Evolutionary conservation across 1,140 invertebrate species (phyloP).

Genomic region (Drosophila sp.): DNA sequence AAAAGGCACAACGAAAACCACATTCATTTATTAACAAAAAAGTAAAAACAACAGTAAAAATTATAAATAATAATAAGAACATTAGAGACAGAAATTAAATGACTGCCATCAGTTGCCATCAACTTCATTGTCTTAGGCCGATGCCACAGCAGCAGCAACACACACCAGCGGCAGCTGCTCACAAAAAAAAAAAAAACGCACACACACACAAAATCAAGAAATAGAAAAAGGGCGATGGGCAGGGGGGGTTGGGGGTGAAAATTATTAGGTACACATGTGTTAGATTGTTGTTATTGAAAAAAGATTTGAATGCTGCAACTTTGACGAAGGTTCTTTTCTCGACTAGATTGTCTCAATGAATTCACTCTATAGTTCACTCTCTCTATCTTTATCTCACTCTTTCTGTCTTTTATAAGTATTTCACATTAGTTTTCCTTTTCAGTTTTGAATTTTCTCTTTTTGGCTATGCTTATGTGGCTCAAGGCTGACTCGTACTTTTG

Average conservation of each 20-base stretch:
- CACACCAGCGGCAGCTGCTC: conserved; percentile 5
- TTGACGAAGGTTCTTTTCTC: conserved; percentile 16
- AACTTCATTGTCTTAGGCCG: conserved; percentile 8
- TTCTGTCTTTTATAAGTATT: not conserved
- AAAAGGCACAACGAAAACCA: conserved; percentile 41
- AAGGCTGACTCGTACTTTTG: conserved; percentile 20
- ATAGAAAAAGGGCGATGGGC: not conserved
- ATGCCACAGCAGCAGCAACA: not conserved
- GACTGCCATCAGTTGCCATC: conserved; percentile 9
- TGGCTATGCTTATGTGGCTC: conserved; percentile 15
- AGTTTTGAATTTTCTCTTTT: not conserved
- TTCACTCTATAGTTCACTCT: not conserved
- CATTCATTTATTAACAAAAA: conserved; percentile 36
- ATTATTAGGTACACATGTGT: conserved; percentile 16
- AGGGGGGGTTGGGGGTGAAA: not conserved
- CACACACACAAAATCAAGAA: not conserved
- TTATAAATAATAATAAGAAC: not conserved
- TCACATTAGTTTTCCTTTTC: conserved; percentile 17
- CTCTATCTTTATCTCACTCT: not conserved
- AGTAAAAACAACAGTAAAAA: conserved; percentile 20
- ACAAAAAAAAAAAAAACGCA: not conserved
- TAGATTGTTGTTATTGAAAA: conserved; percentile 15
- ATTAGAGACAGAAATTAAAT: conserved; percentile 8
- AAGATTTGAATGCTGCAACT: conserved; percentile 13
- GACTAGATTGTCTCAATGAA: conserved; percentile 23